phyloP scores from a whole-genome alignment of 1,140 invertebrate species.

The Episyrphus balteatus region DNA sequence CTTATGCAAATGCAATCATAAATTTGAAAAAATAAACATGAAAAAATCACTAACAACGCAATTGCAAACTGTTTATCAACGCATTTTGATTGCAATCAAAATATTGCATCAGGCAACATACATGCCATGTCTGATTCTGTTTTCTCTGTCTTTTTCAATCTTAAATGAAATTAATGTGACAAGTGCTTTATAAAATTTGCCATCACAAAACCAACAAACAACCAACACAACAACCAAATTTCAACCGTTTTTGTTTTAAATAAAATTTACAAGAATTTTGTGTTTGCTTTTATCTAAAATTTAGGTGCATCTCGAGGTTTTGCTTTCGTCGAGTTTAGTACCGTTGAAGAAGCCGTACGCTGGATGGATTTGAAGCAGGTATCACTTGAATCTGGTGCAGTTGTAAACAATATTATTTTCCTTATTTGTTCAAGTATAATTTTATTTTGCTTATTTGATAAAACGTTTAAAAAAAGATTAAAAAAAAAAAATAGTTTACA shows the following conservation, averaged over 20 bases:
- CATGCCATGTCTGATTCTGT: no score
- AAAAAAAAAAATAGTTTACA: no score
- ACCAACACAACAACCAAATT: constrained; percentile 2
- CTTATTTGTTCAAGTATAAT: no score
- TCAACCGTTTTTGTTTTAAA: constrained; percentile 7
- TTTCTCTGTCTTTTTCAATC: no score
- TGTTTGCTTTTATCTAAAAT: constrained; percentile 44
- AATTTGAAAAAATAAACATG: no score
- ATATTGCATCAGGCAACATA: no score
- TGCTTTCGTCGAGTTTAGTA: constrained; percentile 93
- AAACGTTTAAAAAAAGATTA: no score
- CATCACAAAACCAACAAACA: constrained; percentile 6
- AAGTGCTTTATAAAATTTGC: constrained; percentile 16
- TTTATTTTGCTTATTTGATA: no score
- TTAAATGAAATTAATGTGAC: constrained; percentile 7
- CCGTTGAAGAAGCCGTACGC: constrained; percentile 72
- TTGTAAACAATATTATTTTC: neutral
- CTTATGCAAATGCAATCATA: no score
- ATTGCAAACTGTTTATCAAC: no score
- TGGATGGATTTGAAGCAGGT: constrained; percentile 94
- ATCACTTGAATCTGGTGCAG: constrained; percentile 31
- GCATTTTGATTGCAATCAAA: no score
- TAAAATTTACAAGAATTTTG: constrained; percentile 34
- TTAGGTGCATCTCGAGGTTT: constrained; percentile 80
- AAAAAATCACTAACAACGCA: no score